Evolutionary conservation across 1,140 invertebrate species (phyloP), one percentile per base, ranked within the genome.

Genomic region (Zaprionus tsacasi): DNA sequence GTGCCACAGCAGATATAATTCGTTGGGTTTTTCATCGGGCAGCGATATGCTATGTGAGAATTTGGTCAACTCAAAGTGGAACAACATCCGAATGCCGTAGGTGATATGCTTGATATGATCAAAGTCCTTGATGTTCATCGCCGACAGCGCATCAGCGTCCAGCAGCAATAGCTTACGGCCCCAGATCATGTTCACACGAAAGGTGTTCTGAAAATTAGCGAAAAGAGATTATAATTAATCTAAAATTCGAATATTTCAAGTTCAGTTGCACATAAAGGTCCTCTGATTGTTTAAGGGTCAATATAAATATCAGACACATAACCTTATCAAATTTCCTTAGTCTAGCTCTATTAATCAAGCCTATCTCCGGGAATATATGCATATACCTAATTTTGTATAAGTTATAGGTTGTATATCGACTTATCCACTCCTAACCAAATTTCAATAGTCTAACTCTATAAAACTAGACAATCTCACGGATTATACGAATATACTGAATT

Each of bases 41-140:
- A 78, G 36, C 0, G 79, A 63, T 3, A 88, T 65, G 58, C 67
- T 79, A 33, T 38, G 61, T 27, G 86, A 89, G 52, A 78, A 82
- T 21, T 75, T 82, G 11, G 78, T 64, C 61, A 90, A 11, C 40
- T 91, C 76, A 3, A 91, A 90, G 27, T 90, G 78, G 27, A 89
- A 91, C 7, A 91, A 52, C 68, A 75, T 80, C 0, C 89, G 73
- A 10, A 91, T 91, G 25, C 78, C 85, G 10, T 90, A 83, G 15
- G 65, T 35, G 0, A 91, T 80, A n/a, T 79, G 82, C 0, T 64
- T 69, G 7, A 91, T 91, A 45, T 91, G 88, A 21, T 76, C 65
- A 17, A 91, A 91, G 12, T 85, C 57, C 70, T 85, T 77, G 65
- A 91, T 89, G 36, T 91, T 91, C 83, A 91, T 91, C 1, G 78